Conservation (phyloP, 2,113 vertebrate species). For the Pseudorhombus dupliciocellatus region DNA sequence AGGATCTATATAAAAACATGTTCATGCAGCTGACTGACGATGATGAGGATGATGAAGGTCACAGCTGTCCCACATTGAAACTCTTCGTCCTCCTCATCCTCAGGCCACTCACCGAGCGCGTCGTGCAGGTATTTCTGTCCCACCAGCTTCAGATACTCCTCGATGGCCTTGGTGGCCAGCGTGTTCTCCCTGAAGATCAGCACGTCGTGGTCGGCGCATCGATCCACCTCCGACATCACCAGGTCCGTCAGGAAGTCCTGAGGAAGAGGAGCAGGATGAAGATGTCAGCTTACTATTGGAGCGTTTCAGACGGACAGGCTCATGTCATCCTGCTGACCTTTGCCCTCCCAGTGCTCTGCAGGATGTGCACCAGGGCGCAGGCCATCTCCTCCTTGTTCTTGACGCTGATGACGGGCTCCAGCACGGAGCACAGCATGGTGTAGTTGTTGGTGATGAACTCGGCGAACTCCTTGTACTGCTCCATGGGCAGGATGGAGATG, state of each 20-base stretch:
- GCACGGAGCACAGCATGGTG: constrained; percentile 90
- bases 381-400: constrained; percentile 97
- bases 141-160: constrained; percentile 96
- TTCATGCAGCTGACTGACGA: no score
- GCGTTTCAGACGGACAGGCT: no score
- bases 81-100: no score
- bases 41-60: no score
- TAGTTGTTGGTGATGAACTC: constrained; percentile 97
- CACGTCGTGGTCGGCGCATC: constrained; percentile 94
- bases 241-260: constrained; percentile 97
- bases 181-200: constrained; percentile 99
- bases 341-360: constrained; percentile 94
- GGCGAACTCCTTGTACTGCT: constrained; percentile 98
- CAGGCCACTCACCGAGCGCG: constrained; percentile 86
- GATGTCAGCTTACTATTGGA: no score
- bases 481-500: constrained; percentile 95
- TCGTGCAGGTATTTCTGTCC: constrained; percentile 97
- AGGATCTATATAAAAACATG: no score
- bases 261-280: neutral
- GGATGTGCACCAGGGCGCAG: constrained; percentile 94
- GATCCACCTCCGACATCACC: constrained; percentile 97
- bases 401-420: constrained; percentile 96
- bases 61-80: no score
- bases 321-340: no score
- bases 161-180: constrained; percentile 95